Conservation (phyloP, 2,113 vertebrate genomes). For the Esox niger region DNA sequence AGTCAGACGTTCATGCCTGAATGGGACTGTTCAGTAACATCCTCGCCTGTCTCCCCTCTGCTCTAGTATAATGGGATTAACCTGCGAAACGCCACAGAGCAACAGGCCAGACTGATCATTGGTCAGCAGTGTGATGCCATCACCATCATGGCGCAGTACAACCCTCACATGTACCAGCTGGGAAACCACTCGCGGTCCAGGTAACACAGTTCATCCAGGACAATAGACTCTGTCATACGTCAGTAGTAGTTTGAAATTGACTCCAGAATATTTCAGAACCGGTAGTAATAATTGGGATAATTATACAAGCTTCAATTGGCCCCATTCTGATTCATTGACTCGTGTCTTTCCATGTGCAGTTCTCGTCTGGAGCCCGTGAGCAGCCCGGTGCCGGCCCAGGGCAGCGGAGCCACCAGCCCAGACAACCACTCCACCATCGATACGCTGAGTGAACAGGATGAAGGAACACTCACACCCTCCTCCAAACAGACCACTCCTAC, state of each 20-base stretch:
- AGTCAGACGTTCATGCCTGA: too few species aligned
- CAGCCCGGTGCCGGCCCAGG: constrained; percentile 81
- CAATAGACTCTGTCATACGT: neutral
- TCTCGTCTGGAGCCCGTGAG: constrained; percentile 89
- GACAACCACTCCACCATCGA: constrained; percentile 90
- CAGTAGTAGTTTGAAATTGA: too few species aligned
- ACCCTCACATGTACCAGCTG: constrained; percentile 97
- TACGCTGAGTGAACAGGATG: constrained; percentile 94
- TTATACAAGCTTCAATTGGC: neutral
- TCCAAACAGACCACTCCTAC: constrained; percentile 90
- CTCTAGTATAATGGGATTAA: constrained; percentile 96
- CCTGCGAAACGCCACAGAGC: constrained; percentile 93
- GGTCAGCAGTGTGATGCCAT: constrained; percentile 96
- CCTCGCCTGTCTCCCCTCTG: neutral
- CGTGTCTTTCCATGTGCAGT: constrained; percentile 47
- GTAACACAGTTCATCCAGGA: constrained; percentile 58
- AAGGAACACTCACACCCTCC: constrained; percentile 88
- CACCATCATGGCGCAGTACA: constrained; percentile 97
- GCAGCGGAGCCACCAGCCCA: constrained; percentile 81
- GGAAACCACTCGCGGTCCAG: constrained; percentile 94
- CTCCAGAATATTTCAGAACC: neutral
- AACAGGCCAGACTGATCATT: constrained; percentile 95
- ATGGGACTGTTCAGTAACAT: neutral
- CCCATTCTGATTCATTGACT: neutral
- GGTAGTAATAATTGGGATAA: neutral